Conservation (phyloP, 2,113 vertebrate species). For the Abramis brama region DNA sequence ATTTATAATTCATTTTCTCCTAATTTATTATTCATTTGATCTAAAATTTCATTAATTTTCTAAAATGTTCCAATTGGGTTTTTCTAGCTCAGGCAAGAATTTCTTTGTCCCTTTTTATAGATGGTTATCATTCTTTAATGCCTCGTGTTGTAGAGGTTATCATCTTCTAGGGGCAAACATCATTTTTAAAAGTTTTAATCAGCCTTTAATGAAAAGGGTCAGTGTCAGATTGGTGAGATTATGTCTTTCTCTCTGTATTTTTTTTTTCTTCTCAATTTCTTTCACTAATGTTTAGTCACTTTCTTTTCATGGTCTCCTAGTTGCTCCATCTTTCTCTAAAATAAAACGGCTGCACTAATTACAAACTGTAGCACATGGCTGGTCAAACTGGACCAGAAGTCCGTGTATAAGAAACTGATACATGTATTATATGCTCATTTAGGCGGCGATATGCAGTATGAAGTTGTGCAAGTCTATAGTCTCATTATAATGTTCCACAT, state of each 20-base stretch:
- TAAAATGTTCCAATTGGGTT: slow-evolving; percentile 82
- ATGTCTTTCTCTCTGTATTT: slow-evolving; percentile 57
- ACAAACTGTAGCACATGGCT: slow-evolving; percentile 44
- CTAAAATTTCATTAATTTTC: slow-evolving; percentile 87
- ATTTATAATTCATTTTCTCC: slow-evolving; percentile 80
- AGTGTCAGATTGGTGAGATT: slow-evolving; percentile 66
- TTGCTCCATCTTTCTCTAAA: slow-evolving; percentile 54
- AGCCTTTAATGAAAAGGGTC: slow-evolving; percentile 81
- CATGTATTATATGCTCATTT: slow-evolving; percentile 4
- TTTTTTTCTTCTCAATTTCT: slow-evolving; percentile 39
- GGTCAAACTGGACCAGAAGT: slow-evolving; percentile 26
- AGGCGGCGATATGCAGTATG: not conserved
- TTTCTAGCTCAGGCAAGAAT: slow-evolving; percentile 68
- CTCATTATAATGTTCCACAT: slow-evolving; percentile 25
- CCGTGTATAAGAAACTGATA: not conserved
- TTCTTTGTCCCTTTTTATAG: slow-evolving; percentile 77
- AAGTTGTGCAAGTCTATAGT: slow-evolving; percentile 14
- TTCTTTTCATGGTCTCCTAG: slow-evolving; percentile 60
- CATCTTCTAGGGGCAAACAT: slow-evolving; percentile 77
- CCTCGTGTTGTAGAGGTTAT: slow-evolving; percentile 79
- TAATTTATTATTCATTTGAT: slow-evolving; percentile 86
- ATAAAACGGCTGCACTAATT: slow-evolving; percentile 45
- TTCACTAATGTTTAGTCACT: slow-evolving; percentile 61
- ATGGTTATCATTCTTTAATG: slow-evolving; percentile 79
- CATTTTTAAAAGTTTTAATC: slow-evolving; percentile 75